These are phyloP conservation scores for Megaceryle alcyon DNA, from an alignment of 2,797 vertebrate genomes.

Conservation along the genomic window DNA sequence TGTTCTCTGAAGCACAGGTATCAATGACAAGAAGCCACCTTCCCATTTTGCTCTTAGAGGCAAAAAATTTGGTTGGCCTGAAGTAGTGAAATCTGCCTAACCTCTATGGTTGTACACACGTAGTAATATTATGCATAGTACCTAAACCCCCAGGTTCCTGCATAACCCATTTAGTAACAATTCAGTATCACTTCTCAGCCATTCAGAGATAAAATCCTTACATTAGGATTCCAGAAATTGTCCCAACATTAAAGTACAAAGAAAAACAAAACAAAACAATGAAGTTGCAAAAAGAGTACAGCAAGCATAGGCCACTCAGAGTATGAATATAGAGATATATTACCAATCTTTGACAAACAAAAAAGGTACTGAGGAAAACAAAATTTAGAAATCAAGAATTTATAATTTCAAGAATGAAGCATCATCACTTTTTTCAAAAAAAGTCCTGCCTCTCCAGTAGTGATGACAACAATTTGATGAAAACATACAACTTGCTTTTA, in stretches of 20 bases:
- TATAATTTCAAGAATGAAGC: background rate
- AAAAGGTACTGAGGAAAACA: background rate
- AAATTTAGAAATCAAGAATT: no score
- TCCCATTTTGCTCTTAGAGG: background rate
- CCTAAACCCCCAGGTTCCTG: background rate
- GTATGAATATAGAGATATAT: no score
- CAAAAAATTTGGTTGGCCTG: background rate
- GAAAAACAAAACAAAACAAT: background rate
- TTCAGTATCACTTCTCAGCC: background rate
- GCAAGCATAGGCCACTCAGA: background rate
- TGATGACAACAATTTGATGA: no score
- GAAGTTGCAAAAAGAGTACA: background rate
- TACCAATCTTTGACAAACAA: background rate
- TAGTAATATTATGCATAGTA: rapidly evolving
- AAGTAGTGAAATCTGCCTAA: background rate
- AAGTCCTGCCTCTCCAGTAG: rapidly evolving
- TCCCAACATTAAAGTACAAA: background rate
- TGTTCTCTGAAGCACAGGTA: background rate
- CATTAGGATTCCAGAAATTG: background rate
- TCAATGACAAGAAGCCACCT: background rate
- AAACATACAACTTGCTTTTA: background rate
- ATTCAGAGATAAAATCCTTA: background rate
- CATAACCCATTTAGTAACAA: background rate
- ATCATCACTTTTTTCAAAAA: background rate
- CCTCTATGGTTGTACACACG: rapidly evolving